Percentiles rank a stretch among this genome's conserved stretches.
phyloP scores from a whole-genome alignment of 2,797 vertebrate species.

The Mus spretus region DNA sequence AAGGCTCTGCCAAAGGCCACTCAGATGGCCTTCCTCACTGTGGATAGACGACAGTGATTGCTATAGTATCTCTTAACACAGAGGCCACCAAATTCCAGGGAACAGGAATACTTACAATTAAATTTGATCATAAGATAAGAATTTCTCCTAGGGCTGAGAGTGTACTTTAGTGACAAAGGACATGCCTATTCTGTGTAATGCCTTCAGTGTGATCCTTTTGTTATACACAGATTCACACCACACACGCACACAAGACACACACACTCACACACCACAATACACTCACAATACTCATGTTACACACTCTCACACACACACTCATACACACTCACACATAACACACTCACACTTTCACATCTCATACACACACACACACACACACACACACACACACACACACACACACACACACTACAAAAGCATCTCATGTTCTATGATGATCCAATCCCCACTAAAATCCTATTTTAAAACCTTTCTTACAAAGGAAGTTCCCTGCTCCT shows the following conservation, averaged over 20 bases:
- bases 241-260: too few species aligned
- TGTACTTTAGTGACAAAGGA: background rate
- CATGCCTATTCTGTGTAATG: background rate
- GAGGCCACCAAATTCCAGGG: background rate
- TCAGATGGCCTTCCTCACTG: background rate
- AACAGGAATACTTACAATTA: background rate
- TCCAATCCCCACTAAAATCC: background rate
- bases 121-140: constrained; percentile 59
- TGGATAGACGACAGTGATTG: background rate
- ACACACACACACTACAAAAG: background rate
- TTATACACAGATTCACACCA: background rate
- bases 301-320: too few species aligned
- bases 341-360: background rate
- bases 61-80: constrained; percentile 6
- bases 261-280: too few species aligned
- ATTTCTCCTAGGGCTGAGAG: background rate
- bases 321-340: background rate
- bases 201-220: background rate
- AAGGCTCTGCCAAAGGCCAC: background rate
- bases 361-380: background rate
- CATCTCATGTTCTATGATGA: background rate
- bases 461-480: background rate
- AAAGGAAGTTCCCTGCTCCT: background rate
- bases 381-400: background rate
- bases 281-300: too few species aligned